Percentiles rank a stretch among this genome's conserved stretches.
phyloP scores from a whole-genome alignment of 37 sponge, comb jelly and placozoan genomes.

The Lycopodina hypogea region DNA sequence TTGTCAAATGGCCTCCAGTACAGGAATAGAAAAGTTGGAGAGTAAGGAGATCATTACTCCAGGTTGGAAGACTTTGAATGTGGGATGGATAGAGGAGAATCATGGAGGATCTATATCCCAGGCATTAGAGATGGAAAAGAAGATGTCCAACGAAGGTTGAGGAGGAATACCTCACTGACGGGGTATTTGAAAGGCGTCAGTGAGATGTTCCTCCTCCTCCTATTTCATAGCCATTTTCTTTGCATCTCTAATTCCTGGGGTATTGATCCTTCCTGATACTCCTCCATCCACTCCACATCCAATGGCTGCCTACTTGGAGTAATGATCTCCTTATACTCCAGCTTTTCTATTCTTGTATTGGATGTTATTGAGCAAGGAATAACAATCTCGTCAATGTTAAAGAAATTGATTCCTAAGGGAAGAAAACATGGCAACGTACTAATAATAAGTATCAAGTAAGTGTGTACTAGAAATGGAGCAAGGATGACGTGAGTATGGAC shows the following conservation, averaged over 20 bases:
- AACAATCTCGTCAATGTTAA: conserved; percentile 77
- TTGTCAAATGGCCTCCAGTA: neutral
- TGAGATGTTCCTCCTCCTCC: conserved; percentile 12
- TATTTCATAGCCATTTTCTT: neutral
- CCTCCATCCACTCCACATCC: neutral
- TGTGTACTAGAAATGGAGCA: too few species aligned
- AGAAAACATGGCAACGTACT: neutral
- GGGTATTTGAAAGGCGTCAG: too few species aligned
- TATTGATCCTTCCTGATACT: too few species aligned
- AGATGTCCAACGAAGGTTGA: too few species aligned
- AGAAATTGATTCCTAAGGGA: neutral
- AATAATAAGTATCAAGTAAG: neutral
- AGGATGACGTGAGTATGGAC: too few species aligned
- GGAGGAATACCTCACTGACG: too few species aligned
- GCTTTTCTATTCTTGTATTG: conserved; percentile 70
- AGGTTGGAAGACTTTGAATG: neutral
- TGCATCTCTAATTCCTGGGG: too few species aligned
- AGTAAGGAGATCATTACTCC: neutral
- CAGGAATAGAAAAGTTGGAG: too few species aligned
- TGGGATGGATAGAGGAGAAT: conserved; percentile 1
- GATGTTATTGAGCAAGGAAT: conserved; percentile 72
- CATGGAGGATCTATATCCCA: too few species aligned
- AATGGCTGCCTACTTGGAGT: conserved; percentile 78
- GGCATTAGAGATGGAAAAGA: too few species aligned
- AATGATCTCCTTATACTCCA: conserved; percentile 86